Evolutionary conservation across 2,797 vertebrate species (phyloP), one percentile per base, ranked within the genome.

Genomic region (Ptychobarbus kaznakovi): DNA sequence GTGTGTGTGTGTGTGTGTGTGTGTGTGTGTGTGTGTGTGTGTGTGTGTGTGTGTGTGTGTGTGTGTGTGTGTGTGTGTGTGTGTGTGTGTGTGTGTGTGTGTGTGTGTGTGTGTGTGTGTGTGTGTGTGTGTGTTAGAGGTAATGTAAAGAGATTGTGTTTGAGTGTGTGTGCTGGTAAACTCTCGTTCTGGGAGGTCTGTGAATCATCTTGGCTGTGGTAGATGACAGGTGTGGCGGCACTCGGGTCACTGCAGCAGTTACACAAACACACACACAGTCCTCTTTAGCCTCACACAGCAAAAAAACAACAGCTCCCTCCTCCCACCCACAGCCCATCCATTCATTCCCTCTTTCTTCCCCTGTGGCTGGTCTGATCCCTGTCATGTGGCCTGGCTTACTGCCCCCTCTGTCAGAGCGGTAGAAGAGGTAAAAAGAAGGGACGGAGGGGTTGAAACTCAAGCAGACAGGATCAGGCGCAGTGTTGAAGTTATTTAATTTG

Each of bases 381-480:
- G 80, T 91, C 91, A 90, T 90, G 90, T 89, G 87, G 86, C 72
- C 85, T 84, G 79, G 46, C 87, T 90, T 91, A 88, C 78, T 77
- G 68, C 66, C 32, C n/a, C 66, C 58, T 25, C 58, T 44, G 68
- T 68, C 46, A 68, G 70, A 87, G n/a, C 6, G n/a, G 61, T 10
- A 16, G 25, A 13, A 70, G 25, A 58, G 32, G 35, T 22, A 69
- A 40, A 53, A 79, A 70, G 35, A 35, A 53, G 22, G n/a, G 20
- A 70, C 32, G n/a, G 22, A 70, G 13, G 32, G 22, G 32, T 38
- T 35, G 74, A 83, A 76, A 84, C 28, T 66, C 6, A n/a, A 38
- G 46, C 42, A 18, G 68, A 83, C 70, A 70, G 69, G 32, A 15
- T 83, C 66, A 51, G 68, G 81, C 35, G 40, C 49, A 42, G n/a